A percentile compares a stretch with the other conserved stretches of the same genome.
phyloP scores from a whole-genome alignment of 2,888 invertebrate species.

The Hirtodrosophila trivittata region DNA sequence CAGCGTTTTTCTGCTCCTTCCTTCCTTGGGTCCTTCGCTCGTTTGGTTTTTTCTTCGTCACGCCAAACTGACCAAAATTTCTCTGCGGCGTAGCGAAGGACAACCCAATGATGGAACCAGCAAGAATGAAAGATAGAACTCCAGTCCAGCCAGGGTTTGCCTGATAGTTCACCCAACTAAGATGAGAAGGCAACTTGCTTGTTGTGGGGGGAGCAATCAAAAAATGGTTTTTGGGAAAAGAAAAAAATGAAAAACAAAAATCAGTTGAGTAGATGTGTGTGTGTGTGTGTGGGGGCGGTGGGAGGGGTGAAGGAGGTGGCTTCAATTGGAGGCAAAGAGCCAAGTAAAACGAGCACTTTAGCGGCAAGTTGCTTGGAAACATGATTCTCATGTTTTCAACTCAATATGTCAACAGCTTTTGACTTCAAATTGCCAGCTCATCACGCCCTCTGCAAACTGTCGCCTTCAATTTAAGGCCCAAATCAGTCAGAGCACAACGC shows the following conservation, averaged over 20 bases:
- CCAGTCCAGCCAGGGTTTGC: neutral
- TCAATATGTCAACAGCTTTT: slow-evolving; percentile 34
- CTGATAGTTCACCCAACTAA: slow-evolving; percentile 25
- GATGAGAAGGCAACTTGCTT: slow-evolving; percentile 37
- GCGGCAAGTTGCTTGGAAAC: neutral
- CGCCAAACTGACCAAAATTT: slow-evolving; percentile 58
- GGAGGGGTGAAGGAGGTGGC: no score
- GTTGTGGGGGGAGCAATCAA: slow-evolving; percentile 25
- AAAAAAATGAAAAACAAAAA: slow-evolving; percentile 7
- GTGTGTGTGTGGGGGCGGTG: no score
- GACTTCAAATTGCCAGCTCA: slow-evolving; percentile 25
- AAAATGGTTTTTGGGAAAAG: slow-evolving; percentile 21
- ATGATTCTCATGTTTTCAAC: slow-evolving; percentile 14
- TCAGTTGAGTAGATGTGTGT: slow-evolving; percentile 10
- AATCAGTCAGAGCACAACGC: slow-evolving; percentile 16
- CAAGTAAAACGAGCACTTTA: neutral
- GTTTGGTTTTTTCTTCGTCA: slow-evolving; percentile 37
- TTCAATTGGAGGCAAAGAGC: no score
- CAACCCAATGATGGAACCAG: neutral
- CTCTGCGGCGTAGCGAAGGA: slow-evolving; percentile 26
- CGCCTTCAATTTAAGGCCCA: slow-evolving; percentile 28
- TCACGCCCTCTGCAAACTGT: slow-evolving; percentile 21
- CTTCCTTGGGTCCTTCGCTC: slow-evolving; percentile 6
- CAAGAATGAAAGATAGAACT: neutral
- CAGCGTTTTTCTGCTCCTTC: slow-evolving; percentile 41